Conservation (phyloP, 2,113 vertebrate species). For the Passer domesticus region DNA sequence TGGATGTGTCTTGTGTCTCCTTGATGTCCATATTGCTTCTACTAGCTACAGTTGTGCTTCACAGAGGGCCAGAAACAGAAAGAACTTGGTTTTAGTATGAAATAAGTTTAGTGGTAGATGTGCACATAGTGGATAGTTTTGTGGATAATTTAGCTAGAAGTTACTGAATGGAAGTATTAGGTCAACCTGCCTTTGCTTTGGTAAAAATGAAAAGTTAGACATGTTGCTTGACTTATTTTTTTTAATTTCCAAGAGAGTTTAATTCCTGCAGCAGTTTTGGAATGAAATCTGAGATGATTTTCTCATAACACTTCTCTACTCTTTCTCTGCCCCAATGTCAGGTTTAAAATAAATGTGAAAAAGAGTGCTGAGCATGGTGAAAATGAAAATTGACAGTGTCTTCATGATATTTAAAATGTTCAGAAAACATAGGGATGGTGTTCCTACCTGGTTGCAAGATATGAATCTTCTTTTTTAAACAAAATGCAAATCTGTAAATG, state of each 20-base stretch:
- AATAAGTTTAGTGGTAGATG: background rate
- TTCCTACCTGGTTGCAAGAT: background rate
- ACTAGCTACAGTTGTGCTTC: background rate
- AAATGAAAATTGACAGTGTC: background rate
- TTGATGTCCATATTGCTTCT: background rate
- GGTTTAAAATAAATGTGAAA: background rate
- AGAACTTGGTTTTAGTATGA: background rate
- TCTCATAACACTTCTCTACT: background rate
- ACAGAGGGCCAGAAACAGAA: background rate
- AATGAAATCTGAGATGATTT: background rate
- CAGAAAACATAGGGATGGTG: background rate
- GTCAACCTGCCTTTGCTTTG: background rate
- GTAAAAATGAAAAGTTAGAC: background rate
- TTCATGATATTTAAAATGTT: background rate
- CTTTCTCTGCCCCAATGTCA: background rate
- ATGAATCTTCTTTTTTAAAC: background rate
- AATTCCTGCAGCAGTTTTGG: background rate
- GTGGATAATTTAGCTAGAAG: background rate
- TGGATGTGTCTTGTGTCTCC: background rate
- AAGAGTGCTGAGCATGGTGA: background rate
- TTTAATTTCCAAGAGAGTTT: background rate
- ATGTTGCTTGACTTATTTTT: background rate
- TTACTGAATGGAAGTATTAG: background rate
- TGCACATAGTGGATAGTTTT: background rate
- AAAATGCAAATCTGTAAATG: background rate